Base-by-base conservation (phyloP, 2,888 invertebrate genomes). In the Drepana falcataria region DNA sequence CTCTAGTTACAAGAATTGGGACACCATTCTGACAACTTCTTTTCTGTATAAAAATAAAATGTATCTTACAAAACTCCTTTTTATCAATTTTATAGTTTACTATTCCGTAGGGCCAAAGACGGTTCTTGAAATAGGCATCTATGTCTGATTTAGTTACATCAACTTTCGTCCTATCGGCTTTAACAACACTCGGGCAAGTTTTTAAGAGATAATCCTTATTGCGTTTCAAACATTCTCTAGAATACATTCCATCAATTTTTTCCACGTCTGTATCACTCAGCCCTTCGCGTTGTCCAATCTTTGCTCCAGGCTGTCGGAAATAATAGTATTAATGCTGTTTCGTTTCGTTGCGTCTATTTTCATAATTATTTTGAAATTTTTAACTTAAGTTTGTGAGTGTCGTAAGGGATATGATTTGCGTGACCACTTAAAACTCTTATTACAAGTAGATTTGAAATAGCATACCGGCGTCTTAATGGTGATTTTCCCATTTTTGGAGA, bases 401-500 rank as follows among this genome's bases (percentile, higher is more conserved):
- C 21, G 21, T 21, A 21, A 21, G 21, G 21, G 21, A 21, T 21
- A 21, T 21, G 21, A 21, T 21, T 21, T 21, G 21, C 21, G 21
- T 21, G 21, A 21, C 21, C 21, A 21, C 21, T 21, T 21, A 21
- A 21, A 21, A 21, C 21, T 21, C 21, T 49, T 2, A 49, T n/a
- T 40, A 21, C 2, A 33, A 33, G 4, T 40, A 6, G 35, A 49
- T 3, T 21, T 21, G 5, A n/a, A n/a, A 35, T 35, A 5, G 6
- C 6, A 4, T 51, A 95, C 95, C 91, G 91, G 92, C 0, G 95
- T 82, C 37, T 93, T 71, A 55, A 96, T 94, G 0, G 96, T 96
- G 0, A 93, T 85, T 65, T 92, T 86, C 9, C 94, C 94, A 71
- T 96, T 96, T 58, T 77, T 92, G 21, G 96, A 95, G 81, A 96